These are phyloP conservation scores for Pachliopta kotzebuea DNA, from an alignment of 2,888 invertebrate genomes.

Conservation along the genomic window DNA sequence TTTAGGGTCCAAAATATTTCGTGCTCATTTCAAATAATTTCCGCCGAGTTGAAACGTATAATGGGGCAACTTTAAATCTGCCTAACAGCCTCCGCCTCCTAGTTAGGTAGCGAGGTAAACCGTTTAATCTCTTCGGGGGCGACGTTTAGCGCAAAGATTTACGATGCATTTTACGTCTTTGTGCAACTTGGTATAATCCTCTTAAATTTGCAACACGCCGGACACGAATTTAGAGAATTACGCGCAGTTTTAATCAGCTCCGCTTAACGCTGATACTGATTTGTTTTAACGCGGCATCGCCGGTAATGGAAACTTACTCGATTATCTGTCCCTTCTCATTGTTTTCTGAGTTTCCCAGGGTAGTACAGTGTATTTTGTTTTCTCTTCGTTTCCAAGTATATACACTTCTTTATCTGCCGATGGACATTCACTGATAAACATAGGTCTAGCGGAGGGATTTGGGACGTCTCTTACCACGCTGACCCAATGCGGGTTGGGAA, in stretches of 20 bases:
- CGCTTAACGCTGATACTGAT: neutral
- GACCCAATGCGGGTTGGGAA: no score
- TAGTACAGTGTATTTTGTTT: no score
- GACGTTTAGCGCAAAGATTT: constrained; percentile 26
- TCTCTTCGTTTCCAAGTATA: no score
- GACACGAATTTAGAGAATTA: constrained; percentile 17
- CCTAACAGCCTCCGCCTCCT: constrained; percentile 46
- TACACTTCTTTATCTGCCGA: no score
- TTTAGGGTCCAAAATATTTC: constrained; percentile 62
- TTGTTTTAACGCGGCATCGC: neutral
- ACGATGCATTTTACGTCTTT: constrained; percentile 30
- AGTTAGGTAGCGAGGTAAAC: constrained; percentile 35
- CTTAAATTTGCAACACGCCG: constrained; percentile 26
- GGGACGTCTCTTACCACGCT: no score
- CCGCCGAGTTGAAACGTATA: constrained; percentile 51
- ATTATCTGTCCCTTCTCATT: no score
- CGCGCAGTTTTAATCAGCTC: constrained; percentile 6
- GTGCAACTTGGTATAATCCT: constrained; percentile 23
- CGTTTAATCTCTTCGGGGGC: constrained; percentile 25
- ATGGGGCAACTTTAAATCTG: constrained; percentile 58
- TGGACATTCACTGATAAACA: no score
- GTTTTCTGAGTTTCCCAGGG: no score
- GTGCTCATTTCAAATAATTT: constrained; percentile 68
- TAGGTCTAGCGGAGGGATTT: no score
- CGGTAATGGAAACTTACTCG: no score